Percentiles rank a stretch among this genome's conserved stretches.
Conservation (phyloP, 2,888 invertebrate genomes). For the Dendrolimus houi region DNA sequence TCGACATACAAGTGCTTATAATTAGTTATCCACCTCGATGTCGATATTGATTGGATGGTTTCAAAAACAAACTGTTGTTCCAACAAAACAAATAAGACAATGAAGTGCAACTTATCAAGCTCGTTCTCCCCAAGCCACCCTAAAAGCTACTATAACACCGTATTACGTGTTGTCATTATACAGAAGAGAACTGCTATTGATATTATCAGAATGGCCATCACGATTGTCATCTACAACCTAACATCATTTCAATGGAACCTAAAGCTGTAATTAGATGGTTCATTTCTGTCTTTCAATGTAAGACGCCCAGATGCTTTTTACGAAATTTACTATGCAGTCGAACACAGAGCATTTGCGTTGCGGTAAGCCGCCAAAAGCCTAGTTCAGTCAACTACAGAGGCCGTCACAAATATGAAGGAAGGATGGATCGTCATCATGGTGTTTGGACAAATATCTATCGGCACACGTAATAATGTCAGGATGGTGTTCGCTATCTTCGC, state of each 20-base stretch:
- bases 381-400: too few relatives aligned
- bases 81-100: constrained; percentile 57
- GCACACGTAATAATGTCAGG: constrained; percentile 21
- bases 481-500: constrained; percentile 43
- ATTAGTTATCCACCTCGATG: constrained; percentile 24
- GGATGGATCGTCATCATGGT: too few relatives aligned
- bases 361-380: too few relatives aligned
- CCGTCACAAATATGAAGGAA: too few relatives aligned
- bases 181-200: neutral
- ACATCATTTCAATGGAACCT: too few relatives aligned
- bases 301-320: too few relatives aligned
- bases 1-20: neutral
- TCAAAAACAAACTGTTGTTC: constrained; percentile 46
- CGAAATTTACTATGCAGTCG: too few relatives aligned
- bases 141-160: neutral
- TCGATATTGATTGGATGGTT: constrained; percentile 48
- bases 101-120: constrained; percentile 51
- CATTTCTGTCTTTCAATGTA: too few relatives aligned
- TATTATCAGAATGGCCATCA: neutral
- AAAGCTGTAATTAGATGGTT: too few relatives aligned
- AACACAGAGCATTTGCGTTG: too few relatives aligned
- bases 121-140: neutral
- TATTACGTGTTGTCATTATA: too few relatives aligned
- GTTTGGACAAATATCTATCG: constrained; percentile 6
- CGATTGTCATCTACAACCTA: too few relatives aligned